Percentiles rank a stretch among this genome's conserved stretches.
Conservation (phyloP, 2,113 vertebrate genomes). For the Pongo abelii region DNA sequence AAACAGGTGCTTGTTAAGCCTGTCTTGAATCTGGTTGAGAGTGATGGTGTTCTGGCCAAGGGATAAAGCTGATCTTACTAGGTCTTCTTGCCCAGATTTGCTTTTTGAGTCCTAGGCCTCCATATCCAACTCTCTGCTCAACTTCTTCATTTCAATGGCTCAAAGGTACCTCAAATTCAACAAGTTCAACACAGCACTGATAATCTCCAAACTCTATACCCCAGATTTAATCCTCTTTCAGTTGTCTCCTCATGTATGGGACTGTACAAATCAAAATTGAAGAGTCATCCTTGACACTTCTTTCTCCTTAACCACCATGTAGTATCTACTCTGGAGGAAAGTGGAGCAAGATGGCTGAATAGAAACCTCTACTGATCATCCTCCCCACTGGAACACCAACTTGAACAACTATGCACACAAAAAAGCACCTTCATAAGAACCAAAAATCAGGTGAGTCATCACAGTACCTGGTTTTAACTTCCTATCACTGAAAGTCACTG, state of each 20-base stretch:
- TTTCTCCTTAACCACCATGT: neutral
- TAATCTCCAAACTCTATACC: neutral
- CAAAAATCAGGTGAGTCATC: no score
- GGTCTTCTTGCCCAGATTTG: neutral
- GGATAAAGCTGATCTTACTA: neutral
- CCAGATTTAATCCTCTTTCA: neutral
- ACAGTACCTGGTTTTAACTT: no score
- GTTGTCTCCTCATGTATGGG: neutral
- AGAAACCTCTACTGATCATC: no score
- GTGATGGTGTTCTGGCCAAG: neutral
- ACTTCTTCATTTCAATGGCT: neutral
- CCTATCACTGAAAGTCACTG: no score
- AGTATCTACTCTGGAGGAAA: neutral
- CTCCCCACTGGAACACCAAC: no score
- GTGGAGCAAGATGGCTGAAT: no score
- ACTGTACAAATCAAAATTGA: neutral
- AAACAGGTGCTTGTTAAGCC: neutral
- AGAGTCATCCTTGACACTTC: neutral
- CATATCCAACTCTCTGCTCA: neutral
- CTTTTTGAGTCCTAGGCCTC: neutral
- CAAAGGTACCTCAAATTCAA: neutral
- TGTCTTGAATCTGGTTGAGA: neutral
- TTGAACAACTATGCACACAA: no score
- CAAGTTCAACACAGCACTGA: neutral
- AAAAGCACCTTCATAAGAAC: no score